A percentile compares a stretch with the other conserved stretches of the same genome.
Evolutionary conservation across 2,113 vertebrate genomes (phyloP).

Genomic region (Miniopterus natalensis): DNA sequence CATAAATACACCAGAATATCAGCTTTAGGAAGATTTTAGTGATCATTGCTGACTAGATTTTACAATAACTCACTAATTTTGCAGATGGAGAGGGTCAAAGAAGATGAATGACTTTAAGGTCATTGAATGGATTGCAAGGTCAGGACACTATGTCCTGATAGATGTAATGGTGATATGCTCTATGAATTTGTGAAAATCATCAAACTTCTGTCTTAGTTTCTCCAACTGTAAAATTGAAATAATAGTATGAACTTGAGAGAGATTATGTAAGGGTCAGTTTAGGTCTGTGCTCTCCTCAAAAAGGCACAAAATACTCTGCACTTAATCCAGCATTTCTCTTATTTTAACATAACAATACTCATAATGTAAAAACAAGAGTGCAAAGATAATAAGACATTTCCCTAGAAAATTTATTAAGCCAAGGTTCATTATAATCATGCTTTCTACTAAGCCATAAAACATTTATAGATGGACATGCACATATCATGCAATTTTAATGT

Average conservation of each 20-base stretch:
- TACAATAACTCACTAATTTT: not conserved
- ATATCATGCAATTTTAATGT: conserved; percentile 71
- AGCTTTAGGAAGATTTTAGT: not conserved
- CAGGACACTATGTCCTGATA: not conserved
- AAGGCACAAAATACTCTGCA: not conserved
- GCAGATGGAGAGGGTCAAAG: not conserved
- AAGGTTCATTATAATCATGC: conserved; percentile 43
- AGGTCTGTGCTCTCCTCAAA: not conserved
- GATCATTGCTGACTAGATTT: not conserved
- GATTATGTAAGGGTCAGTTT: not conserved
- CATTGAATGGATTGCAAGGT: not conserved
- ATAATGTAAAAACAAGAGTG: conserved; percentile 26
- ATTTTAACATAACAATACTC: not conserved
- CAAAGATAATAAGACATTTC: not conserved
- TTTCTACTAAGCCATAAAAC: conserved; percentile 49
- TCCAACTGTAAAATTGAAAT: not conserved
- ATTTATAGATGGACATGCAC: conserved; percentile 49
- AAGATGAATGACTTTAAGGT: not conserved
- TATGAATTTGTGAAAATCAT: not conserved
- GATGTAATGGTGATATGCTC: not conserved
- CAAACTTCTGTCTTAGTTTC: not conserved
- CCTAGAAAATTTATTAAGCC: conserved; percentile 46
- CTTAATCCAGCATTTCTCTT: conserved; percentile 3
- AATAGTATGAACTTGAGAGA: not conserved
- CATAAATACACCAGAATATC: not conserved